Evolutionary conservation across 2,888 invertebrate species (phyloP), one percentile per base, ranked within the genome.

Genomic region (Diploptera punctata): DNA sequence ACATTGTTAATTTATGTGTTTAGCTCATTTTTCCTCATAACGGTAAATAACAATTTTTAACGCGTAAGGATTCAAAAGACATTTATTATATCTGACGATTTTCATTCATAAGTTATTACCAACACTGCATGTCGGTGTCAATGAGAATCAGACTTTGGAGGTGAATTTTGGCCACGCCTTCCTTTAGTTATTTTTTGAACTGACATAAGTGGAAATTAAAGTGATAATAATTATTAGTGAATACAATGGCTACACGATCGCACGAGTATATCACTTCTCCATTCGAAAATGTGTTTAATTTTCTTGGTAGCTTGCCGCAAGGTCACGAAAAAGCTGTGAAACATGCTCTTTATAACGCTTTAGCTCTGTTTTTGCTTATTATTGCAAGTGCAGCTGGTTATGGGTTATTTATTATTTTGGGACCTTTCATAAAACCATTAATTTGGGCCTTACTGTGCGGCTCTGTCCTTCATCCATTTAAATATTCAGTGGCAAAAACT

Each of bases 371-470:
- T 77, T 87, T 95, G 76, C 84, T 95, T 74, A 84, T 88, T 54
- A 81, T 92, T 67, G 88, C 89, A 77, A 88, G 89, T 80, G 88
- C 88, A 44, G 92, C 92, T 18, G 86, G 90, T 52, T 91, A 90
- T 81, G 93, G 93, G 1, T 86, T 96, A 7, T 96, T 93, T 82
- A 87, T 94, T 75, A 93, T 95, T 77, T 84, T 98, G 33, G 93
- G 94, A 78, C 97, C 97, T 0, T 98, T 98, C 83, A 89, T 99
- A 43, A 93, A 95, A 77, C 98, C 99, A 0, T 83, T 99, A 69
- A 87, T 98, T 77, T 99, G 99, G 99, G 98, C 99, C 0, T 86
- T 97, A 71, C 85, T 99, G 38, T 95, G 97, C 79, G 99, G 99
- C n/a, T 97, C 98, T 0, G 93, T 98, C 47, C 86, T 99, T n/a